Base-by-base conservation (phyloP, 1,140 invertebrate species). In the Bombus polaris region DNA sequence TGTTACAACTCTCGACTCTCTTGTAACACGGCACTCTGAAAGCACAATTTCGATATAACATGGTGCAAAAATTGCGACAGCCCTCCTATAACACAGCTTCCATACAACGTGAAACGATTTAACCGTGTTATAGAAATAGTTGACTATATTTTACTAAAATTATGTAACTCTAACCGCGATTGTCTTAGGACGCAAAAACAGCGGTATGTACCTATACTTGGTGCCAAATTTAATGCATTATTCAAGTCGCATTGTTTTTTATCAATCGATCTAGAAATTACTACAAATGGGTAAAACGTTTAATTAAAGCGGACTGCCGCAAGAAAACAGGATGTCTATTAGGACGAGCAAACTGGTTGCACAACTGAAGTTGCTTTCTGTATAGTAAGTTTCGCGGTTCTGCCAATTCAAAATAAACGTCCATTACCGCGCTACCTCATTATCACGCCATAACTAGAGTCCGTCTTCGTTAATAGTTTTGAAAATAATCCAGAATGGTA, bases 351-450 rank as follows among this genome's bases (percentile, higher is more conserved):
- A 66, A 81, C 66, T 78, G n/a, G 39, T 84, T 79, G 37, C 77
- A 80, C 44, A 66, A 72, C 32, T 70, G 9, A 37, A 28, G 59
- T 37, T 18, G 44, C 59, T 39, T 47, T 74, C 72, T 42, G 47
- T 35, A 66, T 22, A 28, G n/a, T 57, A 32, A 13, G 44, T 39
- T 79, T 70, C 53, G 59, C 74, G 22, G 47, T 71, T 78, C 66
- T 53, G 13, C 3, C 18, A 32, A 79, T 79, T 84, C 66, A 47
- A 84, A 84, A 84, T 79, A 79, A 78, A 78, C 82, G 47, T n/a
- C n/a, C 59, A 79, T 84, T 79, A 79, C 3, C n/a, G 37, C 5
- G 32, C n/a, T 71, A 6, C 9, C 66, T 59, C 25, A 84, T 84
- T 84, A 84, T 79, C 66, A 47, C 32, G 39, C 39, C 39, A 32